phyloP scores from a whole-genome alignment of 2,888 invertebrate genomes.

The Thelaira solivaga region DNA sequence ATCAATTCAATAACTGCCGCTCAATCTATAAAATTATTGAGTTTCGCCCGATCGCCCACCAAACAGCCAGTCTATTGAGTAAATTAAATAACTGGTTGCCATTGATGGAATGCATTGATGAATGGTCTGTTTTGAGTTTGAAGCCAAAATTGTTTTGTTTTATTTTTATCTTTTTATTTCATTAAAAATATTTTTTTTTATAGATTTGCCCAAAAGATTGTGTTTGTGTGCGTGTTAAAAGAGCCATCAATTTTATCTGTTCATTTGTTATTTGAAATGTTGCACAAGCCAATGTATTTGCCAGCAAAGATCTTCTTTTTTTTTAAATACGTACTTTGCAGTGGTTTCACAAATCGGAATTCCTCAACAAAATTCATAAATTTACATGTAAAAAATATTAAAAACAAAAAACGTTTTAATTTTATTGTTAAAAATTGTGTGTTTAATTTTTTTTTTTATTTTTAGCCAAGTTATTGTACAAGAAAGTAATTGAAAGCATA shows the following conservation, averaged over 20 bases:
- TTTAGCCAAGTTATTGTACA: too few species aligned
- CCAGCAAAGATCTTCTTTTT: conserved; percentile 36
- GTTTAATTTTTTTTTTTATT: neutral
- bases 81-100: conserved; percentile 17
- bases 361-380: neutral
- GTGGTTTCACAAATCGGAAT: conserved; percentile 5
- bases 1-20: conserved; percentile 25
- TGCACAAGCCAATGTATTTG: conserved; percentile 38
- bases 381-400: too few species aligned
- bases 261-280: conserved; percentile 30
- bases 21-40: conserved; percentile 12
- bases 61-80: neutral
- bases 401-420: too few species aligned
- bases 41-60: neutral
- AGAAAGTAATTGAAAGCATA: too few species aligned
- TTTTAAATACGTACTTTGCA: neutral
- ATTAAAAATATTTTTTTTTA: too few species aligned
- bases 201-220: conserved; percentile 28
- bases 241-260: conserved; percentile 12
- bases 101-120: conserved; percentile 34
- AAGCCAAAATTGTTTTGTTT: neutral
- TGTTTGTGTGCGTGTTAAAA: conserved; percentile 36
- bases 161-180: neutral
- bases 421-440: too few species aligned
- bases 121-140: neutral